Evolutionary conservation across 2,888 invertebrate species (phyloP).

Genomic region (Lasioglossum lativentre): DNA sequence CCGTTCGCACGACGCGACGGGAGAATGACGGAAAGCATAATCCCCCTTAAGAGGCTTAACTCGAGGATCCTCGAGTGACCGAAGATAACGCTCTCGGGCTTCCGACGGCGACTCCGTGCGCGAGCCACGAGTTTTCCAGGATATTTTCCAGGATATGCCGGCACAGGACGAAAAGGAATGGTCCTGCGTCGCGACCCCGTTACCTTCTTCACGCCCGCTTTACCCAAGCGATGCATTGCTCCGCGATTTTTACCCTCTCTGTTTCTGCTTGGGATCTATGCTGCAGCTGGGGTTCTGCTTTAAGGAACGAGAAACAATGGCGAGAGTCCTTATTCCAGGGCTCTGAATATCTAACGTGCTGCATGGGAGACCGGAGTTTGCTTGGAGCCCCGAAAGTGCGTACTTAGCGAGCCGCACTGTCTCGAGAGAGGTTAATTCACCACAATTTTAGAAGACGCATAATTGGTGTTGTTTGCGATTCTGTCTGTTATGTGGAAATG

Average conservation of each 20-base stretch:
- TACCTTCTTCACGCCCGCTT: conserved; percentile 32
- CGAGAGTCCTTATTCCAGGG: not conserved
- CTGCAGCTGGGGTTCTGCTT: not conserved
- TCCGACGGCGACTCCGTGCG: conserved; percentile 45
- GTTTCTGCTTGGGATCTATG: not conserved
- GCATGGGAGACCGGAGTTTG: not conserved
- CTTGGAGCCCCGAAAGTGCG: not conserved
- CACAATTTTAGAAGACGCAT: too few species aligned
- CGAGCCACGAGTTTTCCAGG: conserved; percentile 44
- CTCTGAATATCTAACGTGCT: not conserved
- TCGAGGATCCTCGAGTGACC: conserved; percentile 70
- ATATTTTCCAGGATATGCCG: conserved; percentile 35
- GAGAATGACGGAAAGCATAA: conserved; percentile 74
- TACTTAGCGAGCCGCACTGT: not conserved
- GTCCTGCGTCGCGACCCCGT: not conserved
- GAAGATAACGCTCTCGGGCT: conserved; percentile 65
- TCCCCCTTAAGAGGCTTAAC: conserved; percentile 75
- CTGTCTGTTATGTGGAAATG: too few species aligned
- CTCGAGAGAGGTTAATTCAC: too few species aligned
- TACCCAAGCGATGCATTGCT: conserved; percentile 12
- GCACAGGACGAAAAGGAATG: conserved; percentile 33
- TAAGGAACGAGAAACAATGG: not conserved
- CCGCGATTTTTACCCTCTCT: not conserved
- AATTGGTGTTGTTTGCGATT: too few species aligned
- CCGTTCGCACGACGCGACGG: conserved; percentile 12